Base-by-base conservation (phyloP, 2,113 vertebrate genomes). In the Tyrannus savana region DNA sequence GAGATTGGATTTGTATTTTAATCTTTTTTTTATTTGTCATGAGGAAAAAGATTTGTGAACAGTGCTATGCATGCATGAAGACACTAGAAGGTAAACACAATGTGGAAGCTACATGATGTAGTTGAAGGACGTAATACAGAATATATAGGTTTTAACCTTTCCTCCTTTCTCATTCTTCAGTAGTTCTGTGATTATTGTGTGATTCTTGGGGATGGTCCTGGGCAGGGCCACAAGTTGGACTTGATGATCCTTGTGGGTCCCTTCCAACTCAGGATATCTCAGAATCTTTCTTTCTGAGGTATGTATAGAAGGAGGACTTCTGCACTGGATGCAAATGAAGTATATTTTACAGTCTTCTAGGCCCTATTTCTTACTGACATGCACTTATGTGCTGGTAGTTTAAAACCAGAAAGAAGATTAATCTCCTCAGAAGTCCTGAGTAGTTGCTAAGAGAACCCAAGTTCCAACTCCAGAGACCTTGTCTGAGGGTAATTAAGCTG, bases 21-120 rank as follows among this genome's bases (percentile, higher is more conserved):
- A 3, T 95, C 39, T 96, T 73, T 97, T 37, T 97, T 82, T 91
- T 37, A 41, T 78, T 90, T 77, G 41, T 87, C 59, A 60, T 59
- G 55, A 96, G 58, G 73, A 68, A 94, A 96, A 95, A 80, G n/a
- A 30, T 64, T 82, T 21, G 37, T 59, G 68, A 77, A 39, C 28
- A 52, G 24, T 17, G 9, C 17, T n/a, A 2, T 18, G 33, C 2
- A 1, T 23, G 39, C 1, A 2, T 3, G n/a, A 76, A 66, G 27
- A 25, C 21, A 44, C 19, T 35, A 25, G 53, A 64, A 88, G 18
- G 47, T 35, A 42, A 80, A 41, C 31, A 7, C 16, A 11, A 4
- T 19, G 24, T 44, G 13, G 53, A 35, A 81, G 46, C 37, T 94
- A 50, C 35, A 8, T 76, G 49, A 24, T 58, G 47, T 30, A 37